phyloP scores from a whole-genome alignment of 2,113 vertebrate species.

The Hippocampus comes region DNA sequence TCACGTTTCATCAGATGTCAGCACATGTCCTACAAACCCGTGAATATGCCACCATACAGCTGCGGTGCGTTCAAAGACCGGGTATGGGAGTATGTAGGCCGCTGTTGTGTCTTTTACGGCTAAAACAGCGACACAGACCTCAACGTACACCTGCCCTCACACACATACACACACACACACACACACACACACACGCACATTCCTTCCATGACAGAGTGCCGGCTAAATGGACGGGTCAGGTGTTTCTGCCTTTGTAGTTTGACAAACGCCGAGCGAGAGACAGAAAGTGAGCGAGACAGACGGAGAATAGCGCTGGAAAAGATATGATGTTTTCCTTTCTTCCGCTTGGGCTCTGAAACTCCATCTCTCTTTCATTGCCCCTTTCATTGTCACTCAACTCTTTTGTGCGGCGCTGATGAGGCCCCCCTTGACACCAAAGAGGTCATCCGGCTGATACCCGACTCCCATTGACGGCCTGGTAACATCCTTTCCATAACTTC shows the following conservation, averaged over 20 bases:
- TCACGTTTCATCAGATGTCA: constrained; percentile 42
- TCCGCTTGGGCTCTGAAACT: constrained; percentile 65
- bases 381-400: constrained; percentile 59
- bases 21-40: constrained; percentile 26
- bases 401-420: constrained; percentile 66
- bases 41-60: constrained; percentile 65
- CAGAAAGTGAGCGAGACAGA: constrained; percentile 47
- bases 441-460: constrained; percentile 67
- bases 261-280: constrained; percentile 41
- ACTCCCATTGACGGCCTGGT: constrained; percentile 58
- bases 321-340: constrained; percentile 68
- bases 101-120: constrained; percentile 23
- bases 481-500: constrained; percentile 24
- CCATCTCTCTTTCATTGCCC: constrained; percentile 66
- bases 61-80: constrained; percentile 55
- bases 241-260: constrained; percentile 57
- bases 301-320: constrained; percentile 28
- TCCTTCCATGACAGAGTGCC: constrained; percentile 34
- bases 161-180: neutral
- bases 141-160: neutral
- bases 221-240: constrained; percentile 56
- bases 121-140: constrained; percentile 24
- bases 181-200: neutral
- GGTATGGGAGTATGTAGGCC: constrained; percentile 46
- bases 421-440: constrained; percentile 58